These are phyloP conservation scores for Chiridota heheva DNA, from an alignment of 35 echinoderm and acorn worm genomes.

Conservation along the genomic window DNA sequence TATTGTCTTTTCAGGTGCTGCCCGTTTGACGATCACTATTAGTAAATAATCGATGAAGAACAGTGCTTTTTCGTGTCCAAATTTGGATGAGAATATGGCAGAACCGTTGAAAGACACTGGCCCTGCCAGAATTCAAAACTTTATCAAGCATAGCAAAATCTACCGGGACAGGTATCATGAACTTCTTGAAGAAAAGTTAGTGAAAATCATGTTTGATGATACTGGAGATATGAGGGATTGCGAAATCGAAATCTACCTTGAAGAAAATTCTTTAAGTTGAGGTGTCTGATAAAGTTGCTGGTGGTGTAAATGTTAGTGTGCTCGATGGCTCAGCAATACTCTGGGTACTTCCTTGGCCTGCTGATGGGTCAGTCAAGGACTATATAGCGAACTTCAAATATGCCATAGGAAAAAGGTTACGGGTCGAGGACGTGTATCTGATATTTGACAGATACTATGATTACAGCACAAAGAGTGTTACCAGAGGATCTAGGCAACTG, in stretches of 20 bases:
- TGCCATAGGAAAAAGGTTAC: constrained; percentile 7
- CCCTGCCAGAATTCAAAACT: too few relatives aligned
- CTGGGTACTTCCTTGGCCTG: constrained; percentile 45
- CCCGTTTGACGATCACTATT: too few relatives aligned
- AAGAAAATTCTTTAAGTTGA: constrained; percentile 36
- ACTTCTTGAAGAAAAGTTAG: too few relatives aligned
- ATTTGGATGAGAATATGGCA: too few relatives aligned
- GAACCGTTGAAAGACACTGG: too few relatives aligned
- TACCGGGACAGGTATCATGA: too few relatives aligned
- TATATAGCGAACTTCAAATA: constrained; percentile 40
- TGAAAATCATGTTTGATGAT: constrained; percentile 45
- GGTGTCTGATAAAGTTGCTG: neutral
- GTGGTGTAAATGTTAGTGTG: constrained; percentile 4
- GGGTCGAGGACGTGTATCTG: constrained; percentile 34
- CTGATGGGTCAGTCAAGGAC: constrained; percentile 7
- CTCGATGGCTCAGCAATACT: constrained; percentile 62
- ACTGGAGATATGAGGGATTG: constrained; percentile 40
- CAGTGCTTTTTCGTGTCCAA: too few relatives aligned
- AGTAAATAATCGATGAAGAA: too few relatives aligned
- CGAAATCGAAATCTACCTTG: constrained; percentile 49
- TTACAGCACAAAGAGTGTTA: constrained; percentile 55
- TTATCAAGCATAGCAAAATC: too few relatives aligned
- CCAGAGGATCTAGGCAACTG: constrained; percentile 37
- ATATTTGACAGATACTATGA: constrained; percentile 52
- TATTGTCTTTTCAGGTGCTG: too few relatives aligned